Conservation (phyloP, 2,888 invertebrate genomes). For the Mimas tiliae region DNA sequence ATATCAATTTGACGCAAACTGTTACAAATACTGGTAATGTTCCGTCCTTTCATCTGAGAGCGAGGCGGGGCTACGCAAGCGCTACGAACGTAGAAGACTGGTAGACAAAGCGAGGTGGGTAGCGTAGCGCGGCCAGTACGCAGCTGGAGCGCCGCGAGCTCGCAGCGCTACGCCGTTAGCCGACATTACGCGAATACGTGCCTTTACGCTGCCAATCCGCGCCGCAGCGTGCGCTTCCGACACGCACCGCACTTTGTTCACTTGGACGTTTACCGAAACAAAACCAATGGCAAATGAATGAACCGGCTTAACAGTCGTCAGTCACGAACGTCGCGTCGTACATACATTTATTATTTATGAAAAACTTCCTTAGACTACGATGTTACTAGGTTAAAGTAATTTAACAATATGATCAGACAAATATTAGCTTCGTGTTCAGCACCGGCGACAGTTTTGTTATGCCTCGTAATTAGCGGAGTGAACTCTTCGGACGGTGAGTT, state of each 20-base stretch:
- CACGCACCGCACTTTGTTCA: slow-evolving; percentile 62
- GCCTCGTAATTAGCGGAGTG: slow-evolving; percentile 62
- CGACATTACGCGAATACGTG: slow-evolving; percentile 5
- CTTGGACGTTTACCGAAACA: slow-evolving; percentile 69
- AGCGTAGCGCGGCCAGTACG: slow-evolving; percentile 60
- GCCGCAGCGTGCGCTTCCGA: slow-evolving; percentile 46
- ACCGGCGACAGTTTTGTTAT: slow-evolving; percentile 58
- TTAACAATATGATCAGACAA: slow-evolving; percentile 67
- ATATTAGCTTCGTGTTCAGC: slow-evolving; percentile 60
- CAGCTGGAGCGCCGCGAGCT: slow-evolving; percentile 61
- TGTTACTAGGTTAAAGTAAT: slow-evolving; percentile 70
- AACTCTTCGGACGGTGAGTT: slow-evolving; percentile 74
- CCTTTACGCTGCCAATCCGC: slow-evolving; percentile 45
- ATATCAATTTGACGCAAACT: slow-evolving; percentile 85
- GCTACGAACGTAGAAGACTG: slow-evolving; percentile 61
- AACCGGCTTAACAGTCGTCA: slow-evolving; percentile 63
- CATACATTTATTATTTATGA: slow-evolving; percentile 57
- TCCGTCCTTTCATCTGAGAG: slow-evolving; percentile 79
- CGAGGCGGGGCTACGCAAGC: slow-evolving; percentile 83
- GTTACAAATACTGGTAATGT: slow-evolving; percentile 85
- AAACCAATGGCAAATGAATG: slow-evolving; percentile 72
- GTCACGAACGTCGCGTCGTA: slow-evolving; percentile 66
- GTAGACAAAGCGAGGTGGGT: slow-evolving; percentile 57
- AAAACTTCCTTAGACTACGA: slow-evolving; percentile 65
- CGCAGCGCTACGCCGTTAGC: slow-evolving; percentile 50